These are phyloP conservation scores for Rhagonycha fulva DNA, from an alignment of 2,888 invertebrate genomes.

Conservation along the genomic window DNA sequence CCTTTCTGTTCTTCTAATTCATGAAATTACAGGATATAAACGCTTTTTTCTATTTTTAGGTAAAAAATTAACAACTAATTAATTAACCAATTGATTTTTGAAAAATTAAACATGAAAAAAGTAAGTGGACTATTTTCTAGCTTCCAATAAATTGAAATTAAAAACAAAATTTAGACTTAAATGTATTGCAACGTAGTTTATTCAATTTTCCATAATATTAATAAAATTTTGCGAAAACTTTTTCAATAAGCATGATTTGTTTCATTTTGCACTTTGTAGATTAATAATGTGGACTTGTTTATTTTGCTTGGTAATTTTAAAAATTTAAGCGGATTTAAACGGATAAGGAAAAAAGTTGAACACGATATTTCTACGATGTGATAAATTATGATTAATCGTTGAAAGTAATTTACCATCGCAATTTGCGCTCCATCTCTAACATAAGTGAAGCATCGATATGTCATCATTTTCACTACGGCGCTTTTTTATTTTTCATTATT, in stretches of 20 bases:
- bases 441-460: conserved; percentile 30
- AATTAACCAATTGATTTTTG: not conserved
- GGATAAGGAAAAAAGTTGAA: not conserved
- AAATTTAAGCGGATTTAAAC: not conserved
- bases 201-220: not conserved
- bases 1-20: not conserved
- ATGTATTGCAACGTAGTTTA: not conserved
- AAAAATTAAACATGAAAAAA: not conserved
- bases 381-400: conserved; percentile 42
- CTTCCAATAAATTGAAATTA: not conserved
- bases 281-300: not conserved
- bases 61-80: not conserved
- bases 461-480: conserved; percentile 24
- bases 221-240: not conserved
- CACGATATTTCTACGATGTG: conserved; percentile 29
- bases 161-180: not conserved
- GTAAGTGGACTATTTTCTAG: not conserved
- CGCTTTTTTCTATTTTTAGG: not conserved
- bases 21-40: not conserved
- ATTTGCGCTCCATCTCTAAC: conserved; percentile 39
- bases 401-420: conserved; percentile 38
- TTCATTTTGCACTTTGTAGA: not conserved
- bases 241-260: not conserved
- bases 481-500: not conserved
- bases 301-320: not conserved